Base-by-base conservation (phyloP, 2,888 invertebrate species). In the Cheiracanthium punctorium region DNA sequence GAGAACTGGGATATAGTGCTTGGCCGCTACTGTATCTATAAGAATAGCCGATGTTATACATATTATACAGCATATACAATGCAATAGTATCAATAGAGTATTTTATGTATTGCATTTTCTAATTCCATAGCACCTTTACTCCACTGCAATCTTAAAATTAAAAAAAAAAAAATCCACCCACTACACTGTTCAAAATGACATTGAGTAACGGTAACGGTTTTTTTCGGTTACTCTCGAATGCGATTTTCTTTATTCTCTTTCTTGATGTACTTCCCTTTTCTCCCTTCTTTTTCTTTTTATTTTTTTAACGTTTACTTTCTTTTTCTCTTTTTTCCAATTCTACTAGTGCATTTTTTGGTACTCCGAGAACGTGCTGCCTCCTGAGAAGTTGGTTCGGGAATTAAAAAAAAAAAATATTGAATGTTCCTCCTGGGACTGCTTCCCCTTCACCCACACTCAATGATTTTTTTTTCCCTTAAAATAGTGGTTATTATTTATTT, bases 201-300 rank as follows among this genome's bases (percentile, higher is more conserved):
- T 24, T 74, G 74, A 74, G 74, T 58, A 58, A 74, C 33, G 64
- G 64, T 74, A 74, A 74, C 32, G 58, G 64, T 33, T 33, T 74
- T 58, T 74, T 74, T 33, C 64, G 32, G 58, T 32, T 24, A 10
- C 20, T 17, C 72, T 72, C 30, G 30, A 17, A 58, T 58, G 32
- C 32, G 14, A 14, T 58, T 58, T n/a, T 20, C 24, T 24, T 28
- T 71, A 10, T 17, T 41, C 2, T n/a, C n/a, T n/a, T n/a, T n/a
- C n/a, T n/a, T n/a, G n/a, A 41, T 20, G 48, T 14, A 17, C 48
- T 48, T 12, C 48, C 48, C 2, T n/a, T n/a, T n/a, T n/a, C n/a
- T n/a, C n/a, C n/a, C n/a, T n/a, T n/a, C n/a, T n/a, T n/a, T n/a
- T n/a, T n/a, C n/a, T n/a, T n/a, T n/a, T n/a, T n/a, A n/a, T n/a